Percentiles rank a stretch among this genome's conserved stretches.
These are phyloP conservation scores for Pithys albifrons DNA, from an alignment of 2,113 vertebrate genomes.

Conservation along the genomic window DNA sequence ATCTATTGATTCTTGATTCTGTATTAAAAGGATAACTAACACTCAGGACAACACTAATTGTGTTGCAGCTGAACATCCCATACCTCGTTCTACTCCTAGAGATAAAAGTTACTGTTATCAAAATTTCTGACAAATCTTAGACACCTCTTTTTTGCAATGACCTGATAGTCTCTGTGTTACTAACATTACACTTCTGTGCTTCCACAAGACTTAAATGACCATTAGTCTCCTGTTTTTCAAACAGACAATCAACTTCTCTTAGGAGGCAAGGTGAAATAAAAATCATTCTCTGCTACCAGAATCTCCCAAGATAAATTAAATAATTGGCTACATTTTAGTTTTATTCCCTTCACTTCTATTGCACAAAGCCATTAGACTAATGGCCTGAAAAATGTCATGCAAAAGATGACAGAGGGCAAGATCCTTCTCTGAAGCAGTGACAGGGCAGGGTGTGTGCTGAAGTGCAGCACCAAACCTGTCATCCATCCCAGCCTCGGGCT, in stretches of 20 bases:
- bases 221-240: not conserved
- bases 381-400: not conserved
- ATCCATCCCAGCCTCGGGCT: not conserved
- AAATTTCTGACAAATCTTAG: not conserved
- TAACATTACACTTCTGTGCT: not conserved
- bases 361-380: slow-evolving; percentile 34
- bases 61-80: not conserved
- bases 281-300: not conserved
- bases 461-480: not conserved
- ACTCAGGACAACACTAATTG: not conserved
- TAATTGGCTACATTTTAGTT: slow-evolving; percentile 13
- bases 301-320: slow-evolving; percentile 11
- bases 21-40: not conserved
- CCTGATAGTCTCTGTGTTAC: not conserved
- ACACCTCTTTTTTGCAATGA: not conserved
- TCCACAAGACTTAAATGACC: not conserved
- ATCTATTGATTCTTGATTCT: not conserved
- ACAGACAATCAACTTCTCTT: not conserved
- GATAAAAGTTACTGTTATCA: not conserved
- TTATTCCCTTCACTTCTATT: not conserved
- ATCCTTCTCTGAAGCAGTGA: not conserved
- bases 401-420: slow-evolving; percentile 5
- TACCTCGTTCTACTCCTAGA: not conserved
- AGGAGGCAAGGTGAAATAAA: slow-evolving; percentile 20
- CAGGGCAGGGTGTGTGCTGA: not conserved